phyloP scores from a whole-genome alignment of 2,113 vertebrate species.

The Phyllostomus discolor region DNA sequence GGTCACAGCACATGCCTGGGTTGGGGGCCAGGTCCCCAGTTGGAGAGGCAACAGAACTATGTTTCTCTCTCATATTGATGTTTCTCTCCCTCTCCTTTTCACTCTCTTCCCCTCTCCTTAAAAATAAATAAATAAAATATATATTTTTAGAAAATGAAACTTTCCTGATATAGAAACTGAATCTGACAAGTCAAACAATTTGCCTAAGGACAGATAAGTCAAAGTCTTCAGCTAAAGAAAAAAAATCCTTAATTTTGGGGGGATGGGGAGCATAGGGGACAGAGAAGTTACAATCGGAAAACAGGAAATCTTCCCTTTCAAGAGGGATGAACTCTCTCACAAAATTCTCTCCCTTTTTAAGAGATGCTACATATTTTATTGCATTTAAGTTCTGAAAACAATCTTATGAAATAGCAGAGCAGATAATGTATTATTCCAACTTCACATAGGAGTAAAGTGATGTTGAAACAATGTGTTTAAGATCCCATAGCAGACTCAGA shows the following conservation, averaged over 20 bases:
- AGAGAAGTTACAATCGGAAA: not conserved
- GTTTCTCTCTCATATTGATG: too few relatives aligned
- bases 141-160: not conserved
- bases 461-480: not conserved
- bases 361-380: not conserved
- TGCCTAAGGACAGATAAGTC: not conserved
- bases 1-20: too few relatives aligned
- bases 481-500: not conserved
- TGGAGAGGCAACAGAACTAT: too few relatives aligned
- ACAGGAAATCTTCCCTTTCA: not conserved
- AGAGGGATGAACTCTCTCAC: not conserved
- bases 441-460: not conserved
- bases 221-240: not conserved
- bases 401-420: not conserved
- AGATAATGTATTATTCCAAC: not conserved
- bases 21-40: too few relatives aligned
- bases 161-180: not conserved
- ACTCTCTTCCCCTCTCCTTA: too few relatives aligned
- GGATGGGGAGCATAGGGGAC: rapidly evolving
- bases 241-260: not conserved
- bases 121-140: too few relatives aligned
- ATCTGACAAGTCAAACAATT: not conserved
- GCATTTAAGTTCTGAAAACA: not conserved
- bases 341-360: not conserved
- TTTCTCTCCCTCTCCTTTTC: too few relatives aligned